phyloP scores from a whole-genome alignment of 2,888 invertebrate genomes.

The Thereva nobilitata region DNA sequence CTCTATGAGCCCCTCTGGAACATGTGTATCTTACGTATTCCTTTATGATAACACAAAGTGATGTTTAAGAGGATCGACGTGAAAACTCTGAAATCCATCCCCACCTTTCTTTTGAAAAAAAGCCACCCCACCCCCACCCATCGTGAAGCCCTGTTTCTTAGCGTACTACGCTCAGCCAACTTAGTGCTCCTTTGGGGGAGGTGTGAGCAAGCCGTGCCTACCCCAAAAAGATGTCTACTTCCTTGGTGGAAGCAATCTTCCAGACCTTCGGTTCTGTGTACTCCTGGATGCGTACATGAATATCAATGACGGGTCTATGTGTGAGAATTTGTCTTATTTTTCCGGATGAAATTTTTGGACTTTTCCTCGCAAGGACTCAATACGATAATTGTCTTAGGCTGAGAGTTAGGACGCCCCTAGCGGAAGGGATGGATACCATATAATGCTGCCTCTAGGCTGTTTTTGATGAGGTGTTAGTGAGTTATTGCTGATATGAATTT shows the following conservation, averaged over 20 bases:
- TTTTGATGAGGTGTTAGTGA: constrained; percentile 37
- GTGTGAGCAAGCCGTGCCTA: no score
- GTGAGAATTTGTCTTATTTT: constrained; percentile 35
- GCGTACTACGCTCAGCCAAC: neutral
- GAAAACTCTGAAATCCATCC: constrained; percentile 32
- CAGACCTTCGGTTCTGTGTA: constrained; percentile 25
- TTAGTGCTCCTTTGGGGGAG: no score
- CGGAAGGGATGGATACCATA: constrained; percentile 13
- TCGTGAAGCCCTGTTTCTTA: constrained; percentile 21
- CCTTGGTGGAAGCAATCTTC: constrained; percentile 29
- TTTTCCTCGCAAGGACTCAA: constrained; percentile 31
- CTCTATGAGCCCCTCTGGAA: constrained; percentile 22
- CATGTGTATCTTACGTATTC: constrained; percentile 33
- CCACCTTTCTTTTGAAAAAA: constrained; percentile 18
- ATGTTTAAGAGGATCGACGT: constrained; percentile 31
- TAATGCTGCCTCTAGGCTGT: constrained; percentile 29
- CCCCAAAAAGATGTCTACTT: constrained; percentile 18
- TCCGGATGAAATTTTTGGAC: constrained; percentile 35
- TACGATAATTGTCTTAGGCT: constrained; percentile 35
- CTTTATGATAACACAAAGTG: constrained; percentile 34
- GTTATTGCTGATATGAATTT: constrained; percentile 36
- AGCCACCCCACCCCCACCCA: constrained; percentile 19
- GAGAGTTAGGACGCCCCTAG: constrained; percentile 5
- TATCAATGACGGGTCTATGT: constrained; percentile 32
- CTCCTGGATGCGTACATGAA: constrained; percentile 32